phyloP scores from a whole-genome alignment of 2,113 vertebrate species.

The Peucedramus taeniatus region DNA sequence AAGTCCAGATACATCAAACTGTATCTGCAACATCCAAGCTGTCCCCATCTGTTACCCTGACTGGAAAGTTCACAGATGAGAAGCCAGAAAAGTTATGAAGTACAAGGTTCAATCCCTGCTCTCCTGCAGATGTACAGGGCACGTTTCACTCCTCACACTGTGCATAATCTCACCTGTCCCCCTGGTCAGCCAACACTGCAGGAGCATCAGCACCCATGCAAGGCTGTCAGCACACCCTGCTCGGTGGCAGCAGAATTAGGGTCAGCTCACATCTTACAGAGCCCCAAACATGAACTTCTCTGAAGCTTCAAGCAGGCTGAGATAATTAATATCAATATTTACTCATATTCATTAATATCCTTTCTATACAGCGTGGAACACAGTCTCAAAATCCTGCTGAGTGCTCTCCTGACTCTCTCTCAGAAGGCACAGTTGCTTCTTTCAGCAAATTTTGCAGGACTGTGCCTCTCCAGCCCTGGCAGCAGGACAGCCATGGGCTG shows the following conservation, averaged over 20 bases:
- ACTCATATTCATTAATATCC: background rate
- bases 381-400: background rate
- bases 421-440: background rate
- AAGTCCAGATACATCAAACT: background rate
- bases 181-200: background rate
- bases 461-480: background rate
- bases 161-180: background rate
- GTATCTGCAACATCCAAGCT: background rate
- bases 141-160: background rate
- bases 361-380: fast-evolving
- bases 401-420: background rate
- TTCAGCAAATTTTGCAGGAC: background rate
- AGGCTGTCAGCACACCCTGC: background rate
- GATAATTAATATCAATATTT: background rate
- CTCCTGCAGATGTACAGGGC: background rate
- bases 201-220: background rate
- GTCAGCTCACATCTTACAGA: background rate
- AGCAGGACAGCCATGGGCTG: background rate
- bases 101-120: background rate
- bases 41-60: conserved; percentile 36
- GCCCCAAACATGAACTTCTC: background rate
- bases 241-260: background rate
- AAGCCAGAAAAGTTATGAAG: background rate
- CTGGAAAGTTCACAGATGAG: conserved; percentile 4
- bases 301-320: background rate